Evolutionary conservation across 2,888 invertebrate genomes (phyloP).

Genomic region (Pardosa pseudoannulata): DNA sequence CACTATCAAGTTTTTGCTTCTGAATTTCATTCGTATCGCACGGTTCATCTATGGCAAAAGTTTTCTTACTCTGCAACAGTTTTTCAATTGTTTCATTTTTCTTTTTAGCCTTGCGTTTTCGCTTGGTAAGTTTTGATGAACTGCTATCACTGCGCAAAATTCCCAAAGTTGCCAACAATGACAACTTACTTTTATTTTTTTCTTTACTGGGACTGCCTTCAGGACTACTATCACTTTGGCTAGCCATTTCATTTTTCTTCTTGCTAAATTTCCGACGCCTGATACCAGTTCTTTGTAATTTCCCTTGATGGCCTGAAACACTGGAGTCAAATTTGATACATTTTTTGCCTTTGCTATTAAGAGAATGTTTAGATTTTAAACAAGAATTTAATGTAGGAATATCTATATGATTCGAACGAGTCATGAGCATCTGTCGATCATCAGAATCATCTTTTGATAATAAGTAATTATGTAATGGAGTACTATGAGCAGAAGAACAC

Average conservation of each 20-base stretch:
- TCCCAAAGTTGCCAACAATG: constrained; percentile 44
- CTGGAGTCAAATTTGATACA: constrained; percentile 65
- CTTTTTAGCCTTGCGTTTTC: constrained; percentile 50
- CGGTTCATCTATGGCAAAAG: constrained; percentile 64
- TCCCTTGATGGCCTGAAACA: constrained; percentile 19
- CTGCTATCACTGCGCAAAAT: constrained; percentile 20
- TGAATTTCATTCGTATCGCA: constrained; percentile 24
- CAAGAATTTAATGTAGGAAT: constrained; percentile 54
- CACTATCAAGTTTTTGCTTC: constrained; percentile 39
- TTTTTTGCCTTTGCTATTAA: constrained; percentile 41
- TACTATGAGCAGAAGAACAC: constrained; percentile 67
- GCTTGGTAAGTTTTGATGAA: constrained; percentile 29
- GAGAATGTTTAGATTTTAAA: constrained; percentile 44
- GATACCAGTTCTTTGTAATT: constrained; percentile 25
- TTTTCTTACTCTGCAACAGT: constrained; percentile 51
- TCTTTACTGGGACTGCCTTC: constrained; percentile 65
- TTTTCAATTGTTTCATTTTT: constrained; percentile 59
- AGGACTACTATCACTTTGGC: constrained; percentile 54
- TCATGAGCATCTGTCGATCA: constrained; percentile 42
- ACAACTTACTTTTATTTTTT: constrained; percentile 31
- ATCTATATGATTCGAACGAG: constrained; percentile 20
- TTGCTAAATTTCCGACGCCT: constrained; percentile 46
- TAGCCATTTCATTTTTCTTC: constrained; percentile 13
- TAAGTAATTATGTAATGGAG: constrained; percentile 55
- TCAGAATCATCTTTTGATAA: constrained; percentile 46